Evolutionary conservation across 2,888 invertebrate species (phyloP), one percentile per base, ranked within the genome.

Genomic region (Synanthedon vespiformis): DNA sequence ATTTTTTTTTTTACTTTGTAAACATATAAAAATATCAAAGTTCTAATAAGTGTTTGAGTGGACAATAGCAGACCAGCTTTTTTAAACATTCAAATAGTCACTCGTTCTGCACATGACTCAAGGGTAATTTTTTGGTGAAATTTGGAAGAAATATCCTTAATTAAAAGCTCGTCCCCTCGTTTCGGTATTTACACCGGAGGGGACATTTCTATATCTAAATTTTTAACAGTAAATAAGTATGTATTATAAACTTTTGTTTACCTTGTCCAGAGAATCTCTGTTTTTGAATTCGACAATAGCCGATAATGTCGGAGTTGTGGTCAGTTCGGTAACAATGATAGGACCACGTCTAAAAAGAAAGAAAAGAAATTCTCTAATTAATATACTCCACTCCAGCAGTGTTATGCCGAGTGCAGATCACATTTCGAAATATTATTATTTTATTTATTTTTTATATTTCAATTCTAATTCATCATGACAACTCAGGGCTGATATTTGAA

Each of bases 321-420:
- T 87, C 87, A 82, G 83, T 86, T 87, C 87, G 74, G 86, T 86
- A 72, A 87, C 87, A 82, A 87, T 83, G 84, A 87, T 86, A 81
- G 87, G 87, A 86, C 87, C 87, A 87, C 87, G 87, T 87, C 87
- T 87, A 87, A 81, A 87, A 87, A 86, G 77, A 84, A 86, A 86
- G 78, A 84, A 85, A 83, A 34, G 34, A 34, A 81, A 77, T 71
- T 76, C 76, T 75, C 74, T 77, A 64, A 72, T 87, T 87, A 87
- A 85, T 85, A 77, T 76, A 82, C 78, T 78, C 73, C 64, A 61
- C 61, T 65, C 70, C 61, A 61, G 66, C 70, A 67, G 61, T 56
- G 60, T 60, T 56, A 67, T 70, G 71, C 74, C 57, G 69, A 70
- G 74, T 72, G 76, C 70, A 67, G 76, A 74, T 75, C 66, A 56